Conservation (phyloP, 2,113 vertebrate species). For the Brienomyrus longianalis region DNA sequence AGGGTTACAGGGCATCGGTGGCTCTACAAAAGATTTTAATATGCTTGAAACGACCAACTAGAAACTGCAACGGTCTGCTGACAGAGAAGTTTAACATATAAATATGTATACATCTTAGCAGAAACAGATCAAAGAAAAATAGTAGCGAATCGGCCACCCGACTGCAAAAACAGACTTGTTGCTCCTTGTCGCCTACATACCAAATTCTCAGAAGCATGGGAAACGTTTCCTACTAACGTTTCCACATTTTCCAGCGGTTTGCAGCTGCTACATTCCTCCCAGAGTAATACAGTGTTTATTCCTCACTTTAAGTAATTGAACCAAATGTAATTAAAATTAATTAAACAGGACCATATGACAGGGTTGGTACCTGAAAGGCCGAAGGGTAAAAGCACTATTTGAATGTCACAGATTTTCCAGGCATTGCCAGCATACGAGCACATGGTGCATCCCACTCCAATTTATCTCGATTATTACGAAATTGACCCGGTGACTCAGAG, state of each 20-base stretch:
- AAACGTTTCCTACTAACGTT: neutral
- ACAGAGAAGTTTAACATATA: neutral
- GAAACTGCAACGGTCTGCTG: neutral
- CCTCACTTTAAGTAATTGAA: neutral
- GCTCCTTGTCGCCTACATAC: neutral
- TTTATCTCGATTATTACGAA: neutral
- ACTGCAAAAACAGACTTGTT: neutral
- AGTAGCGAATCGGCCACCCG: neutral
- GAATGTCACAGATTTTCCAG: neutral
- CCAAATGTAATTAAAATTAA: slow-evolving; percentile 11
- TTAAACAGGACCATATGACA: slow-evolving; percentile 9
- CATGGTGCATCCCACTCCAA: neutral
- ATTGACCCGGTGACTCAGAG: slow-evolving; percentile 1
- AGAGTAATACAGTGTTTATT: neutral
- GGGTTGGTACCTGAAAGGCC: neutral
- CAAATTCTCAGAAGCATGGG: neutral
- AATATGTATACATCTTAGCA: neutral
- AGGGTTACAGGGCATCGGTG: neutral
- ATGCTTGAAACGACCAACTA: neutral
- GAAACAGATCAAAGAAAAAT: neutral
- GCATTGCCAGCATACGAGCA: neutral
- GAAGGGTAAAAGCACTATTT: neutral
- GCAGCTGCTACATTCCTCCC: neutral
- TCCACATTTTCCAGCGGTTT: neutral
- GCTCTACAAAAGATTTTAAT: neutral